Conservation (phyloP, 2,113 vertebrate genomes). For the Lathamus discolor region DNA sequence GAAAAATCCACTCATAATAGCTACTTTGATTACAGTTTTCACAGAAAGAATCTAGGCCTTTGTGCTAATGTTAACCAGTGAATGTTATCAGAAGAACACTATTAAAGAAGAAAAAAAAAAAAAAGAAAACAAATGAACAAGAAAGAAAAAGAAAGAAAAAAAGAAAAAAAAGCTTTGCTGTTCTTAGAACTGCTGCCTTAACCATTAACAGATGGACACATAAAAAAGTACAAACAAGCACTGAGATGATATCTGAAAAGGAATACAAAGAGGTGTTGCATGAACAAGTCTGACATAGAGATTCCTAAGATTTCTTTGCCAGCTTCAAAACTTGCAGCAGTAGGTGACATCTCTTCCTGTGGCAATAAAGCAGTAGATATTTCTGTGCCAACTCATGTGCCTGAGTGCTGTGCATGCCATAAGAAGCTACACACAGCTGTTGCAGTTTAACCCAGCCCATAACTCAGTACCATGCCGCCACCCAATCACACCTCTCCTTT, state of each 20-base stretch:
- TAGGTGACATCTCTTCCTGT: background rate
- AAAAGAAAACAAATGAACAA: background rate
- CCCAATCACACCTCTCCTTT: background rate
- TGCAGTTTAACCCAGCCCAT: background rate
- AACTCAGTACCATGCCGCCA: background rate
- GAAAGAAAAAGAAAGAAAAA: background rate
- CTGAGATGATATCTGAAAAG: background rate
- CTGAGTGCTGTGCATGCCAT: background rate
- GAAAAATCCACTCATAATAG: background rate
- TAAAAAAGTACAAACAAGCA: background rate
- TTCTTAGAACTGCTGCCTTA: background rate
- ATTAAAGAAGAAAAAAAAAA: background rate
- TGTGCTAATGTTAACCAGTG: background rate
- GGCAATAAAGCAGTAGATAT: background rate
- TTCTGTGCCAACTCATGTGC: background rate
- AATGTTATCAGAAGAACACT: background rate
- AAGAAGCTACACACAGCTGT: background rate
- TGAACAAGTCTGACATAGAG: background rate
- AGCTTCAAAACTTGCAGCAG: background rate
- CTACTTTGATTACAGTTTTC: background rate
- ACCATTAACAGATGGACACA: background rate
- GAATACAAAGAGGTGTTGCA: background rate
- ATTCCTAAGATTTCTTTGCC: background rate
- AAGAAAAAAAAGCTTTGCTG: fast-evolving
- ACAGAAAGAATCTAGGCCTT: background rate